Evolutionary conservation across 2,797 vertebrate species (phyloP).

Genomic region (Sternotherus odoratus): DNA sequence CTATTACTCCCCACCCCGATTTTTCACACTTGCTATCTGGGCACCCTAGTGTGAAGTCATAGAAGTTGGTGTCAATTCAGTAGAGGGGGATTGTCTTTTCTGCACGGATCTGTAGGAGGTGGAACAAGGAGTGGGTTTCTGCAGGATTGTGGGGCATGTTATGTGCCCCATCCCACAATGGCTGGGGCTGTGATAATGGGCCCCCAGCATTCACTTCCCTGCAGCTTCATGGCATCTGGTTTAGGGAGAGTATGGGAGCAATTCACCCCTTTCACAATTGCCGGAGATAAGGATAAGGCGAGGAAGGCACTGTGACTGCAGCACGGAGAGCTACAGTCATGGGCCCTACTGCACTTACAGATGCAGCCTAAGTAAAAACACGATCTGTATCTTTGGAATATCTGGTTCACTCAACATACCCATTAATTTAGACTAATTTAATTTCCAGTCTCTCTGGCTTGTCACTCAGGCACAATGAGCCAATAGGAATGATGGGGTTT

Average conservation of each 20-base stretch:
- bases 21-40: too few relatives aligned
- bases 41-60: too few relatives aligned
- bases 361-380: slow-evolving; percentile 19
- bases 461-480: slow-evolving; percentile 60
- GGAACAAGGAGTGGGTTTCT: slow-evolving; percentile 27
- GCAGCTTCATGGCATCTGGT: background rate
- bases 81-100: background rate
- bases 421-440: slow-evolving; percentile 72
- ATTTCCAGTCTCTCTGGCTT: slow-evolving; percentile 77
- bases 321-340: slow-evolving; percentile 24
- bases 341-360: slow-evolving; percentile 48
- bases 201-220: background rate
- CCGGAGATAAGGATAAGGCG: background rate
- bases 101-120: background rate
- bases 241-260: background rate
- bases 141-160: background rate
- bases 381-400: background rate
- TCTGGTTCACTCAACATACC: slow-evolving; percentile 46
- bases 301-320: slow-evolving; percentile 1
- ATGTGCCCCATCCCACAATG: background rate
- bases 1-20: too few relatives aligned
- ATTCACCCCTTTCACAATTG: background rate
- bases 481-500: slow-evolving; percentile 61
- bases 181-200: background rate
- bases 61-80: background rate